These are phyloP conservation scores for Alosa sapidissima DNA, from an alignment of 2,797 vertebrate species.

Conservation along the genomic window DNA sequence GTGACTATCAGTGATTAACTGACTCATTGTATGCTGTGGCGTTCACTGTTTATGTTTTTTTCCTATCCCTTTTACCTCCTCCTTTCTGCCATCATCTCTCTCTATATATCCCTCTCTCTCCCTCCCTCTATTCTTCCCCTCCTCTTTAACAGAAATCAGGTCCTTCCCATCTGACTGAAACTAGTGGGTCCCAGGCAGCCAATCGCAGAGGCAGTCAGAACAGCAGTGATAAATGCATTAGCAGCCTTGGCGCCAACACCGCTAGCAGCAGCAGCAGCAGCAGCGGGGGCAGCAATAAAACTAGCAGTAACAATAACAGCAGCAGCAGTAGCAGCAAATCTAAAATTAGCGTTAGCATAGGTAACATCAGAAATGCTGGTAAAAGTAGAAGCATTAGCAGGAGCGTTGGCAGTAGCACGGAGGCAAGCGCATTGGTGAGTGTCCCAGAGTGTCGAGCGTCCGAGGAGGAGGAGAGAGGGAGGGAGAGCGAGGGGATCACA, in stretches of 20 bases:
- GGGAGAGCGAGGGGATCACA: constrained; percentile 33
- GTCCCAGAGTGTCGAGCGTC: constrained; percentile 55
- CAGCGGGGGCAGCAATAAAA: constrained; percentile 13
- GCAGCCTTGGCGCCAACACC: background rate
- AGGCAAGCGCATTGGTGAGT: background rate
- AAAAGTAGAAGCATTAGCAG: constrained; percentile 38
- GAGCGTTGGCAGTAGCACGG: constrained; percentile 40
- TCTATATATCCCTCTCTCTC: constrained; percentile 16
- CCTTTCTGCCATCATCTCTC: background rate
- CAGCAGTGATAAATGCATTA: background rate
- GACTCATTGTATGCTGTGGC: constrained; percentile 11
- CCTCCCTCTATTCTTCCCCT: background rate
- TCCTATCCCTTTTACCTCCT: background rate
- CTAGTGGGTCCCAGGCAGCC: constrained; percentile 30
- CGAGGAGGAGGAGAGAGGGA: constrained; percentile 67
- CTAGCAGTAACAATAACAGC: constrained; percentile 16
- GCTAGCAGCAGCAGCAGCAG: background rate
- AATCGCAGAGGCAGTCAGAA: constrained; percentile 16
- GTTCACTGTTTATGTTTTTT: background rate
- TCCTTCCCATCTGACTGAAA: constrained; percentile 27
- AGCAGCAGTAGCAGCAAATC: background rate
- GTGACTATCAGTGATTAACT: background rate
- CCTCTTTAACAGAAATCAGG: background rate
- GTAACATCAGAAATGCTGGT: constrained; percentile 45
- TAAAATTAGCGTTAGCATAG: background rate